Conservation (phyloP, 2,888 invertebrate genomes). For the Himalopsyche japonica region DNA sequence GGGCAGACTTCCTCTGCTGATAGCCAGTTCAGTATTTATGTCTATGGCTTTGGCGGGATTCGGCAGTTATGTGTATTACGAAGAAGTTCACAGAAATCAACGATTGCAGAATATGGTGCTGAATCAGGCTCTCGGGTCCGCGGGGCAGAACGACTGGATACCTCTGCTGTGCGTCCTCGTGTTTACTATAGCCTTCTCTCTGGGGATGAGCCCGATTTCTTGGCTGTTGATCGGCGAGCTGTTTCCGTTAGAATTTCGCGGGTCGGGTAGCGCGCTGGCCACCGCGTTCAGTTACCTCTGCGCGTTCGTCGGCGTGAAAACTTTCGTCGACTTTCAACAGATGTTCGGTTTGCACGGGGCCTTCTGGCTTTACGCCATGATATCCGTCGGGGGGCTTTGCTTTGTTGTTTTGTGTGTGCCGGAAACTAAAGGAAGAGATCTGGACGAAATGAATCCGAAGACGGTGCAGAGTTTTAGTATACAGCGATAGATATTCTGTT, state of each 20-base stretch:
- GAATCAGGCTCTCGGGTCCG: conserved; percentile 50
- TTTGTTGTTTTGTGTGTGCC: conserved; percentile 87
- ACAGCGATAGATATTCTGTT: conserved; percentile 13
- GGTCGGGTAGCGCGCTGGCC: conserved; percentile 85
- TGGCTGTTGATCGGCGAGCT: conserved; percentile 83
- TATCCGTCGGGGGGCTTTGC: conserved; percentile 79
- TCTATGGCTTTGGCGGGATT: conserved; percentile 84
- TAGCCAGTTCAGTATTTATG: conserved; percentile 83
- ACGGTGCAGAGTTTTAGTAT: conserved; percentile 50
- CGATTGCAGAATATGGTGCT: conserved; percentile 59
- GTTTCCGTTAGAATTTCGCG: conserved; percentile 80
- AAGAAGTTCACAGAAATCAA: conserved; percentile 64
- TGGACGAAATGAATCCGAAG: conserved; percentile 84
- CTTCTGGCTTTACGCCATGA: conserved; percentile 85
- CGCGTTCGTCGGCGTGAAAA: conserved; percentile 84
- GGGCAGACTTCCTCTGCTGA: conserved; percentile 80
- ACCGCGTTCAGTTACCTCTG: conserved; percentile 85
- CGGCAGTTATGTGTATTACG: conserved; percentile 82
- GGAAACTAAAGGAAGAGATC: conserved; percentile 87
- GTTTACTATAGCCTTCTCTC: conserved; percentile 83
- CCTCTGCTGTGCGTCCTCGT: conserved; percentile 80
- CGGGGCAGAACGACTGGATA: conserved; percentile 77
- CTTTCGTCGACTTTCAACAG: conserved; percentile 81
- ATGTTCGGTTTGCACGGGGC: conserved; percentile 78
- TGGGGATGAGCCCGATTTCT: conserved; percentile 87